Percentiles rank a stretch among this genome's conserved stretches.
Conservation (phyloP, 30 jellyfish, hydroid and myxozoan genomes). For the Turritopsis rubra region DNA sequence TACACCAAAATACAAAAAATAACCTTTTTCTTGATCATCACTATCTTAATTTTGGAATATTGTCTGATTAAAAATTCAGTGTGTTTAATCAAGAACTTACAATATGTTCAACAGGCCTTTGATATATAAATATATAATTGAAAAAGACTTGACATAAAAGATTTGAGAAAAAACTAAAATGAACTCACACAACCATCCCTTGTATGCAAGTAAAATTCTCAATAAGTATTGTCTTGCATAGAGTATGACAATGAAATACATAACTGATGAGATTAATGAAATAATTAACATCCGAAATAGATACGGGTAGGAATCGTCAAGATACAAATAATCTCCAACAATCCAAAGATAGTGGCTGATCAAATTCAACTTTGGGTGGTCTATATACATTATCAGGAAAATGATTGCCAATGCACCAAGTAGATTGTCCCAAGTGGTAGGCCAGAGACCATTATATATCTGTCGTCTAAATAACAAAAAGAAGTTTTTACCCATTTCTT, state of each 20-base stretch:
- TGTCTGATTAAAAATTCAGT: no score
- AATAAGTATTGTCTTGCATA: conserved; percentile 72
- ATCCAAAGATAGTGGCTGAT: conserved; percentile 67
- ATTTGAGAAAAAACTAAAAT: neutral
- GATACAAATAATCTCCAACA: conserved; percentile 59
- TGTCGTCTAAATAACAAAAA: conserved; percentile 47
- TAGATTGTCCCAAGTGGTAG: conserved; percentile 92
- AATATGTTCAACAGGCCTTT: no score
- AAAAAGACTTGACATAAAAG: no score
- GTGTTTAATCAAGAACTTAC: no score
- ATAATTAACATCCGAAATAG: conserved; percentile 52
- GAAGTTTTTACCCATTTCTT: no score
- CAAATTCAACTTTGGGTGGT: conserved; percentile 77
- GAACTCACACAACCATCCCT: conserved; percentile 92
- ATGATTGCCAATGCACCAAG: conserved; percentile 59
- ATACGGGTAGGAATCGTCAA: conserved; percentile 78
- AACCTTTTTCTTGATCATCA: no score
- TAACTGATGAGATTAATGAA: conserved; percentile 54
- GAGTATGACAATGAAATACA: conserved; percentile 68
- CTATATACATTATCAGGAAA: conserved; percentile 59
- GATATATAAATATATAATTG: no score
- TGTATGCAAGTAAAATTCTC: conserved; percentile 74
- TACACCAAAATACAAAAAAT: no score
- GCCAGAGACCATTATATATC: conserved; percentile 89
- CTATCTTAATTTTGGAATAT: no score